Evolutionary conservation across 2,888 invertebrate species (phyloP).

Genomic region (Sesia bembeciformis): DNA sequence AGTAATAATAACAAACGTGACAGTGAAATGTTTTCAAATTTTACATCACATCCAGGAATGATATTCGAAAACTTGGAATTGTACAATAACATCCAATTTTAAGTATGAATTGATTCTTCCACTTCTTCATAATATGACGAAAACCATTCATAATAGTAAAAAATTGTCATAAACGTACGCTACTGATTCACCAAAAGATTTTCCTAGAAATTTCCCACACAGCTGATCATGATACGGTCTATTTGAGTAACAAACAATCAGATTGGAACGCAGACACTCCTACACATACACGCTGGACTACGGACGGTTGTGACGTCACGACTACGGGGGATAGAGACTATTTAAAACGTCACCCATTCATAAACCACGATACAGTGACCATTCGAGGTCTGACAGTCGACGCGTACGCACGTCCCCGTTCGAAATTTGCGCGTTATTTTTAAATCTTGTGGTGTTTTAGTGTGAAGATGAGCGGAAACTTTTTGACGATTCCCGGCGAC

Average conservation of each 20-base stretch:
- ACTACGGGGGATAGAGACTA: slow-evolving; percentile 24
- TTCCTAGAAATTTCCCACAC: slow-evolving; percentile 20
- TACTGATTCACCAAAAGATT: slow-evolving; percentile 13
- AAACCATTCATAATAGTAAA: neutral
- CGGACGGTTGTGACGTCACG: slow-evolving; percentile 31
- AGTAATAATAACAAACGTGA: too few relatives aligned
- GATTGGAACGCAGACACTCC: slow-evolving; percentile 44
- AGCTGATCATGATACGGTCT: slow-evolving; percentile 33
- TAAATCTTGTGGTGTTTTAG: slow-evolving; percentile 18
- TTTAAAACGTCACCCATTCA: slow-evolving; percentile 71
- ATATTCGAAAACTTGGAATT: too few relatives aligned
- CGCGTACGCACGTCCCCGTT: slow-evolving; percentile 49
- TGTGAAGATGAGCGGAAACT: slow-evolving; percentile 67
- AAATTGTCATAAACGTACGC: slow-evolving; percentile 1
- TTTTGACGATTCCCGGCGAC: slow-evolving; percentile 62
- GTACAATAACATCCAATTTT: too few relatives aligned
- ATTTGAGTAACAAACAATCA: slow-evolving; percentile 38
- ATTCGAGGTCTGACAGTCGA: slow-evolving; percentile 40
- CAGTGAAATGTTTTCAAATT: too few relatives aligned
- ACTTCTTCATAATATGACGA: too few relatives aligned
- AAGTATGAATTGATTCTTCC: too few relatives aligned
- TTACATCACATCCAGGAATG: too few relatives aligned
- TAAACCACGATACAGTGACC: slow-evolving; percentile 35
- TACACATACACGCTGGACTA: slow-evolving; percentile 17
- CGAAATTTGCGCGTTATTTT: slow-evolving; percentile 24